Evolutionary conservation across 1,140 invertebrate genomes (phyloP).

Genomic region (Gerris buenoi): DNA sequence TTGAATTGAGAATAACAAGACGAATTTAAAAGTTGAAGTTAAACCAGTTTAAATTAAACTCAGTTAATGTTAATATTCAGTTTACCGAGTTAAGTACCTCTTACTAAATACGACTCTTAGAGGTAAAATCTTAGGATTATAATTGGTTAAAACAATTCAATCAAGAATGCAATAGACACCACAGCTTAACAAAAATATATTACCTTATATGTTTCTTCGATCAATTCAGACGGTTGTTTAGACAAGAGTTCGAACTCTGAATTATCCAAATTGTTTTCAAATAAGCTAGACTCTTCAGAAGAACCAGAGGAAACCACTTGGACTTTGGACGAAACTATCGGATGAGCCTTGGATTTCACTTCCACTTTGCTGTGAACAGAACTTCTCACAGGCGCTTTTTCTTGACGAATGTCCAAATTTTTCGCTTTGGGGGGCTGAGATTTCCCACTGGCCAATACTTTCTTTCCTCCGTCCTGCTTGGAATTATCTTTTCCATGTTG

Average conservation of each 20-base stretch:
- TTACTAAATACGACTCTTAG: too few species aligned
- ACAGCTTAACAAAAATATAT: too few species aligned
- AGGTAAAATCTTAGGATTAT: too few species aligned
- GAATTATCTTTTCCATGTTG: background rate
- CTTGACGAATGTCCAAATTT: slow-evolving; percentile 6
- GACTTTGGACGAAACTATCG: slow-evolving; percentile 11
- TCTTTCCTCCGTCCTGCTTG: background rate
- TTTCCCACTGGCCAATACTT: background rate
- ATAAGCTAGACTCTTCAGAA: slow-evolving; percentile 21
- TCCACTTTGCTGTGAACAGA: slow-evolving; percentile 6
- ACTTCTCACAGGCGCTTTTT: background rate
- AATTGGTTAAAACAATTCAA: too few species aligned
- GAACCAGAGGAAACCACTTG: slow-evolving; percentile 29
- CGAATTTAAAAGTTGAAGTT: too few species aligned
- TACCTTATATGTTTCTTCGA: slow-evolving; percentile 57
- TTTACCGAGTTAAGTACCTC: too few species aligned
- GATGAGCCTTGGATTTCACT: slow-evolving; percentile 9
- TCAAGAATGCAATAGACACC: too few species aligned
- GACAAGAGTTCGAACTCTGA: slow-evolving; percentile 71
- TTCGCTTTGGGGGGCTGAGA: slow-evolving; percentile 4
- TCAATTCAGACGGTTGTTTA: slow-evolving; percentile 60
- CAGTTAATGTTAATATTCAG: too few species aligned
- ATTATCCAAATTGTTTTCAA: slow-evolving; percentile 47
- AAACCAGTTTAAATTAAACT: too few species aligned
- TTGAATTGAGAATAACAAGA: too few species aligned